Evolutionary conservation across 2,113 vertebrate species (phyloP).

Genomic region (Poecile atricapillus): DNA sequence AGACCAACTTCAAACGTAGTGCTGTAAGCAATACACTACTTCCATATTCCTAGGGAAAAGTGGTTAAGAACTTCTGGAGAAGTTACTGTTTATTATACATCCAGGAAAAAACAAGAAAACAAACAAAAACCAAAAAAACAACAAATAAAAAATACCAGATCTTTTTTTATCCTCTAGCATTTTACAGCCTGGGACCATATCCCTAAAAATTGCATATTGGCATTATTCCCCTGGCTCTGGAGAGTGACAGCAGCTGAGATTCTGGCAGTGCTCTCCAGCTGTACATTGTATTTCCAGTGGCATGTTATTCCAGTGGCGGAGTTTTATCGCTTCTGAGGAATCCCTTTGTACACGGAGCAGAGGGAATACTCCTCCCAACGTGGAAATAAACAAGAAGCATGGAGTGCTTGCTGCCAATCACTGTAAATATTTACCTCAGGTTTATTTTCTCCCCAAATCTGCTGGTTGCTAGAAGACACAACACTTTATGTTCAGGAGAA

Average conservation of each 20-base stretch:
- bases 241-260: not conserved
- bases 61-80: not conserved
- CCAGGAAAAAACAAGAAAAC: not conserved
- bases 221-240: not conserved
- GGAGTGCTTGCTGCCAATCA: not conserved
- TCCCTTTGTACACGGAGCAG: constrained; percentile 27
- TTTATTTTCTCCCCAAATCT: constrained; percentile 18
- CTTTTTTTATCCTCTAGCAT: not conserved
- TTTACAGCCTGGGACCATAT: not conserved
- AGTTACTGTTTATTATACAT: not conserved
- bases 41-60: not conserved
- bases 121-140: not conserved
- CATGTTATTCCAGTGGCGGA: not conserved
- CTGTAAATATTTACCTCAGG: not conserved
- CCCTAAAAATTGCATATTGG: not conserved
- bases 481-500: not conserved
- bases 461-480: not conserved
- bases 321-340: constrained; percentile 15
- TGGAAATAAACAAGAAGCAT: not conserved
- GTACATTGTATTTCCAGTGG: not conserved
- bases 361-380: not conserved
- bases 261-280: not conserved
- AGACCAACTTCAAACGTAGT: not conserved
- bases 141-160: not conserved
- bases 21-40: not conserved